Evolutionary conservation across 2,888 invertebrate genomes (phyloP).

Genomic region (Ennomos quercinarius): DNA sequence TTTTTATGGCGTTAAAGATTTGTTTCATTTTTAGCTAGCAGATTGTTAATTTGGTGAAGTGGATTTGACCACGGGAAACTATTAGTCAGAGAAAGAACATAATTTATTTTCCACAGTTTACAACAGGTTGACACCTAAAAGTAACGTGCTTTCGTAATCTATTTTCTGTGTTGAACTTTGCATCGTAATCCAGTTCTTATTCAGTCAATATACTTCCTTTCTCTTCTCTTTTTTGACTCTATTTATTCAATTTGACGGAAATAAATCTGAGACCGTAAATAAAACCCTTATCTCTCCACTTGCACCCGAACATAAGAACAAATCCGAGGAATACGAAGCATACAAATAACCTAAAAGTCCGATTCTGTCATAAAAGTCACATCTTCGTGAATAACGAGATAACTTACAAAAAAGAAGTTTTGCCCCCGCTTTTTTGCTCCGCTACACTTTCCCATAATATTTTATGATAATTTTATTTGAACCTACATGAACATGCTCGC

Average conservation of each 20-base stretch:
- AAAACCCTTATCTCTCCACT: constrained; percentile 49
- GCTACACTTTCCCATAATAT: constrained; percentile 69
- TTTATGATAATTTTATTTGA: constrained; percentile 76
- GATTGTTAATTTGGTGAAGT: too few species aligned
- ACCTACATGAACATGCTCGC: constrained; percentile 57
- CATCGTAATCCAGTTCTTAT: too few species aligned
- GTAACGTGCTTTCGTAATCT: too few species aligned
- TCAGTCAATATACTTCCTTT: too few species aligned
- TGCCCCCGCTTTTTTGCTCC: constrained; percentile 64
- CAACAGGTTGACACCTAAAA: too few species aligned
- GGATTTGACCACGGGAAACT: too few species aligned
- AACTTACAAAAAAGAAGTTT: constrained; percentile 75
- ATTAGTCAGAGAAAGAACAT: too few species aligned
- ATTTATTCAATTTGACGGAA: constrained; percentile 46
- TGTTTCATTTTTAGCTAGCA: too few species aligned
- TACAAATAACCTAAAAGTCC: constrained; percentile 75
- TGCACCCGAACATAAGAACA: constrained; percentile 53
- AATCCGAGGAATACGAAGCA: constrained; percentile 63
- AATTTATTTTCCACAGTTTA: too few species aligned
- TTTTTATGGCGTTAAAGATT: neutral
- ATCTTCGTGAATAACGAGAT: constrained; percentile 78
- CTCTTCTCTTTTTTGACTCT: too few species aligned
- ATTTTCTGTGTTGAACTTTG: too few species aligned
- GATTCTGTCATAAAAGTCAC: constrained; percentile 77
- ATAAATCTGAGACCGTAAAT: constrained; percentile 49